Evolutionary conservation across 2,113 vertebrate species (phyloP).

Genomic region (Sula dactylatra): DNA sequence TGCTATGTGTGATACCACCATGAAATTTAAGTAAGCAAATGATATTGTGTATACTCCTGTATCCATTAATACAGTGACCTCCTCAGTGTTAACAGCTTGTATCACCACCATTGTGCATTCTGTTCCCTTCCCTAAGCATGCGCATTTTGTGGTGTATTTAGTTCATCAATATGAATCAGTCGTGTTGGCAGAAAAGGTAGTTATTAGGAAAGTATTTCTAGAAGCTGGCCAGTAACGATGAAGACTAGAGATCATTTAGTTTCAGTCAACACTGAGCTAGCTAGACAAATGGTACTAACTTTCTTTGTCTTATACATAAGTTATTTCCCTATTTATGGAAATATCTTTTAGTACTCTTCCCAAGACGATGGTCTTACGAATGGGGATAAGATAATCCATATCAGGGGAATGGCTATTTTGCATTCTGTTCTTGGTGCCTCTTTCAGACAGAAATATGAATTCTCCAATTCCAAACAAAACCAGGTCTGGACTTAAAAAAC

Average conservation of each 20-base stretch:
- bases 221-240: neutral
- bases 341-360: neutral
- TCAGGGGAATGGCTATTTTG: neutral
- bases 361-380: neutral
- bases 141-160: neutral
- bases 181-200: neutral
- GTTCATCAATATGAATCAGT: neutral
- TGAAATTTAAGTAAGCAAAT: neutral
- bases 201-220: neutral
- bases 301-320: neutral
- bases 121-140: neutral
- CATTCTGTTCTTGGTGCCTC: neutral
- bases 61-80: neutral
- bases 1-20: neutral
- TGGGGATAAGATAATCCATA: neutral
- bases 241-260: neutral
- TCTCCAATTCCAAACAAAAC: neutral
- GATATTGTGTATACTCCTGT: neutral
- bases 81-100: neutral
- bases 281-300: neutral
- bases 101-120: neutral
- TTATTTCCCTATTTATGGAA: neutral
- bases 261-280: neutral
- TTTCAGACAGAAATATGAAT: neutral
- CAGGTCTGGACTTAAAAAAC: neutral